These are phyloP conservation scores for Cosmopolites sordidus DNA, from an alignment of 2,888 invertebrate species.

Conservation along the genomic window DNA sequence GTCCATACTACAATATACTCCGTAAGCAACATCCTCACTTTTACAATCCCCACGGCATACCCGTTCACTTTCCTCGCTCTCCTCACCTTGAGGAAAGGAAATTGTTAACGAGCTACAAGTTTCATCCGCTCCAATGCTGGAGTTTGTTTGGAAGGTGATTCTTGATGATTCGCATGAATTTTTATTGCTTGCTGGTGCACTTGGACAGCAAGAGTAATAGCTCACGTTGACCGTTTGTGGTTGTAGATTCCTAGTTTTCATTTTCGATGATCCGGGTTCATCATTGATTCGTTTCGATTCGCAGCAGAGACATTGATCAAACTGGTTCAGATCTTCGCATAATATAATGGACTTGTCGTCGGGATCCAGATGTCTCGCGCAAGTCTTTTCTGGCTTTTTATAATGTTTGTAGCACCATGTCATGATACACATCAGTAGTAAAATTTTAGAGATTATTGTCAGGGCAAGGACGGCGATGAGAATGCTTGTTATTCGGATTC, in stretches of 20 bases:
- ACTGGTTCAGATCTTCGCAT: conserved; percentile 21
- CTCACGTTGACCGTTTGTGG: conserved; percentile 29
- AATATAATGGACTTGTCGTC: conserved; percentile 24
- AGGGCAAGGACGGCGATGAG: conserved; percentile 39
- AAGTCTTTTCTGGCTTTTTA: conserved; percentile 21
- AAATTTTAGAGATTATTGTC: conserved; percentile 36
- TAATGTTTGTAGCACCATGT: conserved; percentile 38
- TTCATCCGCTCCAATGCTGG: conserved; percentile 15
- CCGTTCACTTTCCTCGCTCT: conserved; percentile 4
- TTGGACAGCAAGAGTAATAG: conserved; percentile 22
- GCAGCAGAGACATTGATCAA: conserved; percentile 27
- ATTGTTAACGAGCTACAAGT: conserved; percentile 15
- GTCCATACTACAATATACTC: conserved; percentile 14
- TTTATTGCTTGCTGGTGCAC: neutral
- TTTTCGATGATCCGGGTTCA: conserved; percentile 7
- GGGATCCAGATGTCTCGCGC: conserved; percentile 23
- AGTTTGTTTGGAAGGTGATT: conserved; percentile 11
- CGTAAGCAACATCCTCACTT: conserved; percentile 14
- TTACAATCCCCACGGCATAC: conserved; percentile 4
- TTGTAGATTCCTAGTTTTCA: conserved; percentile 6
- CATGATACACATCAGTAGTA: conserved; percentile 37
- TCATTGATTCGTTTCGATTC: neutral
- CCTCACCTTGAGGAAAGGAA: conserved; percentile 16
- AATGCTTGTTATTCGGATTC: conserved; percentile 40
- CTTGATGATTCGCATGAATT: conserved; percentile 20